phyloP scores from a whole-genome alignment of 1,140 invertebrate species.

The Macrobrachium nipponense region DNA sequence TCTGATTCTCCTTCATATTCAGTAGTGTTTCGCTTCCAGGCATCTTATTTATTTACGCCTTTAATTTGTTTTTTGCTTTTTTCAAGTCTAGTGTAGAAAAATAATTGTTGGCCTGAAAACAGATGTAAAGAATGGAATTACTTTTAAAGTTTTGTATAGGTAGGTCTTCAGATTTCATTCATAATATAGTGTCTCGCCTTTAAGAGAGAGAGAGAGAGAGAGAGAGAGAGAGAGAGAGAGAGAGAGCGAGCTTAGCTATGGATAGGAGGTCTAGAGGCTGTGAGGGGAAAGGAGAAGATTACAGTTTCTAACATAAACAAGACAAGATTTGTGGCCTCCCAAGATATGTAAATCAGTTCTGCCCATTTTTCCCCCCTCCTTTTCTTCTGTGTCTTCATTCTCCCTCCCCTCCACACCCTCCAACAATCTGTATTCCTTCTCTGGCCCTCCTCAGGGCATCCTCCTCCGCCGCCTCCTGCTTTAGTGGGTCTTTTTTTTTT shows the following conservation, averaged over 20 bases:
- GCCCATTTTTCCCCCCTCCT: background rate
- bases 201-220: slow-evolving; percentile 16
- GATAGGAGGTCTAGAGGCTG: background rate
- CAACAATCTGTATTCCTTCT: background rate
- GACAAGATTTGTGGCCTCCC: no score
- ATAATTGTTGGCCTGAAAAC: no score
- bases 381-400: background rate
- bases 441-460: background rate
- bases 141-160: no score
- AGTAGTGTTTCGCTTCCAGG: no score
- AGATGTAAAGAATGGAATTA: no score
- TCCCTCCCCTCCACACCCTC: background rate
- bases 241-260: background rate
- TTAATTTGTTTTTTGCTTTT: background rate
- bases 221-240: slow-evolving; percentile 28
- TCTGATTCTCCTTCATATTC: background rate
- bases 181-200: no score
- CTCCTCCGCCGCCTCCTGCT: background rate
- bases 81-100: background rate
- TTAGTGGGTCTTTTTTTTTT: background rate
- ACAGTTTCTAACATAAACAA: no score
- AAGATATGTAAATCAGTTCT: background rate
- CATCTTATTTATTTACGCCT: no score
- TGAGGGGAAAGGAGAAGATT: no score
- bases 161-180: no score